Evolutionary conservation across 2,113 vertebrate genomes (phyloP), one percentile per base, ranked within the genome.

Genomic region (Calypte anna): DNA sequence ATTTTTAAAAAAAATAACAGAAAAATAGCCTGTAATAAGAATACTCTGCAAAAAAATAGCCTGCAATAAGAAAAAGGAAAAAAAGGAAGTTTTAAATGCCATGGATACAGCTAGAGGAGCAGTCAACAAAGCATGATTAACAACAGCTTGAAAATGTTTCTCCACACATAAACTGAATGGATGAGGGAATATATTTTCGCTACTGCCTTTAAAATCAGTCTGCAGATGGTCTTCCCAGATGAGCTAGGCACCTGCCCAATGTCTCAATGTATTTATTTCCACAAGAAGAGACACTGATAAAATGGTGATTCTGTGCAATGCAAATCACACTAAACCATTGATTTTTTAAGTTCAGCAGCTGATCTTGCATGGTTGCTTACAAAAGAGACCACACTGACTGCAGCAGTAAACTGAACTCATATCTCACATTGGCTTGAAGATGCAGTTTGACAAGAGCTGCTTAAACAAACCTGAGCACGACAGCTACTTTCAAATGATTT

Each of bases 401-500:
- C 43, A 84, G 80, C 36, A 87, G 59, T 30, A 66, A 80, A 66
- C 74, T 58, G 44, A 55, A 72, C 46, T 72, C 43, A 1, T 53
- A 59, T 88, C 87, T 94, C 92, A 72, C 25, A 23, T 9, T 44
- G 77, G 69, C 44, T 69, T 36, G 74, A 30, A 82, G 76, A 92
- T 90, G 73, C 46, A 68, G 9, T 92, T 93, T 92, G 91, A 96
- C 89, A 96, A 96, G 82, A 20, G 53, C 81, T 96, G 74, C 78
- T 91, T 93, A 43, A 94, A 96, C 76, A 96, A 96, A 88, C 70
- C 84, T 76, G 54, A 91, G 77, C 64, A 76, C 2, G 1, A 91
- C 51, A 33, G 38, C 82, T 82, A 93, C 95, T 97, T 97, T 89
- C 64, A 94, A 92, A 90, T 94, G 43, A 95, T 96, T 97, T 96